Conservation (phyloP, 2,113 vertebrate genomes). For the Lipotes vexillifer region DNA sequence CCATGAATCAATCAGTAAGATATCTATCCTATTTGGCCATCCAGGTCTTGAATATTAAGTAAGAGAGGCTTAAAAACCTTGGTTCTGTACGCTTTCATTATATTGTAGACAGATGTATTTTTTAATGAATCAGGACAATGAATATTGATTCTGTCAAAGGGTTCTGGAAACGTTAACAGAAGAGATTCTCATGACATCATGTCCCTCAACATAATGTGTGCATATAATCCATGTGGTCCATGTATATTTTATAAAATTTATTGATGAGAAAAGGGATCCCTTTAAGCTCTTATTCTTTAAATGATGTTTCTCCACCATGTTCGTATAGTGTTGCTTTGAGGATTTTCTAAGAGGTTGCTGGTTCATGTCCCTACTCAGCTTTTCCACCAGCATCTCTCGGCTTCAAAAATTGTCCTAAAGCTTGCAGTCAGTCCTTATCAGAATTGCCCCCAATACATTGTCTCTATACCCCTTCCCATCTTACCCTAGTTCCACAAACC, state of each 20-base stretch:
- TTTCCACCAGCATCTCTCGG: neutral
- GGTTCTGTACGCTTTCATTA: constrained; percentile 13
- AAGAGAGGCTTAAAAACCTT: constrained; percentile 27
- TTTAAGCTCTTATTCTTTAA: constrained; percentile 28
- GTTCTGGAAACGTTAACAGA: constrained; percentile 73
- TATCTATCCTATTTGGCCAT: constrained; percentile 12
- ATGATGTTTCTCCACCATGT: neutral
- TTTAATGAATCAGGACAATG: neutral
- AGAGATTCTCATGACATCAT: constrained; percentile 51
- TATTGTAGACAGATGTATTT: neutral
- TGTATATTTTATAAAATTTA: constrained; percentile 67
- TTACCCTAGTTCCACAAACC: neutral
- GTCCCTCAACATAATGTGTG: constrained; percentile 4
- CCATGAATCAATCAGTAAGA: constrained; percentile 65
- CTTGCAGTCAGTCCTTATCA: neutral
- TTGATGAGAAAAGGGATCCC: constrained; percentile 43
- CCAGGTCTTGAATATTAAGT: constrained; percentile 43
- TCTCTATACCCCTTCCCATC: fast-evolving
- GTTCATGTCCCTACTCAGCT: neutral
- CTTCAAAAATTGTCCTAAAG: neutral
- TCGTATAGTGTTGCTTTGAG: neutral
- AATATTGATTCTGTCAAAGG: constrained; percentile 67
- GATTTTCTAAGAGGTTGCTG: constrained; percentile 6
- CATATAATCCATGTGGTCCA: neutral
- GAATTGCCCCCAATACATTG: neutral